Base-by-base conservation (phyloP, 2,797 vertebrate genomes). In the Xerus rutilus region DNA sequence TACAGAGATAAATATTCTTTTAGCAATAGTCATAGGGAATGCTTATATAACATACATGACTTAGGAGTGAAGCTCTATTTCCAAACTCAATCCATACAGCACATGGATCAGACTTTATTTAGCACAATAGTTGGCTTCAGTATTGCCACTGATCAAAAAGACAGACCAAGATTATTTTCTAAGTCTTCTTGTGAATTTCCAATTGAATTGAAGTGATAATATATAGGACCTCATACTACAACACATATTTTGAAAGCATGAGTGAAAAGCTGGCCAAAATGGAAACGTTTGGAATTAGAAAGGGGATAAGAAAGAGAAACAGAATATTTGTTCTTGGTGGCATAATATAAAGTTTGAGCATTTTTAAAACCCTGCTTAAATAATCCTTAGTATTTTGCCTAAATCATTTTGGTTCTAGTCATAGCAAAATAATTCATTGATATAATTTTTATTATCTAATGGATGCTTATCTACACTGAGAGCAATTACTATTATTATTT, bases 351-450 rank as follows among this genome's bases (percentile, higher is more conserved):
- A 91, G 43, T 72, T 49, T 91, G 25, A 88, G 14, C 54, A 57
- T 5, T 2, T 39, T 94, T 64, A 17, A 85, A 77, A 52, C 39
- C 21, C 39, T 72, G 4, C 2, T 72, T 65, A 86, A 72, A 62
- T 70, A 32, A 76, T 32, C 7, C 30, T 62, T 84, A 74, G 69
- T 2, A 0, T 67, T 85, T 54, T 78, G 30, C 35, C 30, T 59
- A 21, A 23, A 10, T 62, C 10, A 70, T 79, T 93, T 87, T 83
- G 49, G 11, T 45, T n/a, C 6, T 17, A 86, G 5, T 69, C 25
- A 87, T 5, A 79, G 13, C 62, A 94, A 94, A 90, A 62, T 9
- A 84, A 72, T 35, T 78, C n/a, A 87, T 65, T 94, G 17, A 67
- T 18, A 67, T 13, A 32, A 7, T 43, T 76, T 52, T 85, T 62